Evolutionary conservation across 2,797 vertebrate species (phyloP), one percentile per base, ranked within the genome.

Genomic region (Margarornis squamiger): DNA sequence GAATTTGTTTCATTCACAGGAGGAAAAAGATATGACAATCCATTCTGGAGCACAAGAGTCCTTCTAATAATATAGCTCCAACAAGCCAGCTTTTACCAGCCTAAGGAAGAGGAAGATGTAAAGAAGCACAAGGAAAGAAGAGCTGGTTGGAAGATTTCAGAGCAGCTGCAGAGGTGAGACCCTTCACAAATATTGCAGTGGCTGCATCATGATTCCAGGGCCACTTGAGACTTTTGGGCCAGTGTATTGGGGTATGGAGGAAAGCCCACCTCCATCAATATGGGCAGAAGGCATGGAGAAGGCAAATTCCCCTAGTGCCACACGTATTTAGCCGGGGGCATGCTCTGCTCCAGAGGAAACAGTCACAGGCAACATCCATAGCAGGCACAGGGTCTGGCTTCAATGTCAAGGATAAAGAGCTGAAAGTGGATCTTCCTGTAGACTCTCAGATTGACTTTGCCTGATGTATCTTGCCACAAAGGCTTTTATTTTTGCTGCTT

Each of bases 241-340:
- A 30, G 18, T 15, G 12, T 68, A 7, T 18, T 27, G 16, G 12
- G 24, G 6, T 61, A 2, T 0, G 3, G 72, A 92, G 57, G 39
- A 88, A 74, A 88, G 13, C 11, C 32, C 32, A 49, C 12, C 13
- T 72, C 71, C 39, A 34, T 14, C 45, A 62, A 20, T 0, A 78
- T 29, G 15, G 46, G 24, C 17, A 87, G 71, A 70, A 51, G 23
- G 24, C 15, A 17, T 2, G 10, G 63, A 76, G 51, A 59, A 59
- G 34, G 7, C 12, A 80, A 45, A 29, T 55, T 55, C 29, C 15
- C 48, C 32, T 87, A 0, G 0, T 57, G 29, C 9, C 39, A 76
- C 30, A 2, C 15, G 2, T 19, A 34, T 55, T 70, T 62, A 82
- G 7, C 30, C 43, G 46, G n/a, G 6, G 13, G 1, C 36, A 70